Evolutionary conservation across 2,797 vertebrate genomes (phyloP).

Genomic region (Mormyrops boulengeri): DNA sequence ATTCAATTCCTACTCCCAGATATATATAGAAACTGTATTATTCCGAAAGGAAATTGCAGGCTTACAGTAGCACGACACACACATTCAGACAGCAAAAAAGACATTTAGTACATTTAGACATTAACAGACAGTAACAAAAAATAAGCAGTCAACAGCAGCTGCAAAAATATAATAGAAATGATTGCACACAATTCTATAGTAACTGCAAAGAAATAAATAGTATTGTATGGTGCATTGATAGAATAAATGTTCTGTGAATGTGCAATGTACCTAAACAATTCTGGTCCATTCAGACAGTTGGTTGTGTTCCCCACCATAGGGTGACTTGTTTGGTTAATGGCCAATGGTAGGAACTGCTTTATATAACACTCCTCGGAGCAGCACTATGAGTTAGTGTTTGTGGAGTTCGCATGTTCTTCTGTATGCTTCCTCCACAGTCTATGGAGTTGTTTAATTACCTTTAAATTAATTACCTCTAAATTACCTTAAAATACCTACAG

Average conservation of each 20-base stretch:
- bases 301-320: not conserved
- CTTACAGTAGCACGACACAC: not conserved
- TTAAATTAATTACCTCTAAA: not conserved
- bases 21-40: not conserved
- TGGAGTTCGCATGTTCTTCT: not conserved
- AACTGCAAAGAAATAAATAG: not conserved
- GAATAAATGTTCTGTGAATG: not conserved
- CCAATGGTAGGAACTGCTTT: not conserved
- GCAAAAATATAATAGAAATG: constrained; percentile 3
- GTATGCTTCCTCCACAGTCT: not conserved
- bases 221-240: not conserved
- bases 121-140: not conserved
- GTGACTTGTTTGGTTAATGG: not conserved
- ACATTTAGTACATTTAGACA: not conserved
- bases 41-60: not conserved
- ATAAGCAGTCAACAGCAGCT: not conserved
- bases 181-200: not conserved
- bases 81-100: not conserved
- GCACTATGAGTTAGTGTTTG: not conserved
- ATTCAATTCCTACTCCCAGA: not conserved
- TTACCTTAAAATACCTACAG: not conserved
- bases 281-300: not conserved
- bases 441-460: not conserved
- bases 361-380: not conserved
- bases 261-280: not conserved